These are phyloP conservation scores for Rhodophaea formosa DNA, from an alignment of 2,888 invertebrate genomes.

Conservation along the genomic window DNA sequence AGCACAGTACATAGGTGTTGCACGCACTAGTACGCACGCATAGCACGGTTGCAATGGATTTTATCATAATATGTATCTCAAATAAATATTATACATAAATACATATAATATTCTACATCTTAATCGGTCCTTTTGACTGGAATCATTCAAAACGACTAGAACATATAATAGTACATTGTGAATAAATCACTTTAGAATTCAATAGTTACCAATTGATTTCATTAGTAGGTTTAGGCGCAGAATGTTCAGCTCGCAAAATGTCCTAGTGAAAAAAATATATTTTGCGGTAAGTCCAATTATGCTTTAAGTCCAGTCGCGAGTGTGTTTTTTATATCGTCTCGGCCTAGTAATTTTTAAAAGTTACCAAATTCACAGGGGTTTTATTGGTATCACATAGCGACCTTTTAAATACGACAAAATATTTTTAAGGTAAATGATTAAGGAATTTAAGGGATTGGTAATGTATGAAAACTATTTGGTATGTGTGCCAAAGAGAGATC, in stretches of 20 bases:
- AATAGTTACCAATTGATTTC: neutral
- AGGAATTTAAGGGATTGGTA: neutral
- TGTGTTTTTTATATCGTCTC: too few relatives aligned
- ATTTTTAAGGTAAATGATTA: too few relatives aligned
- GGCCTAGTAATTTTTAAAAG: too few relatives aligned
- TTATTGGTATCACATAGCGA: too few relatives aligned
- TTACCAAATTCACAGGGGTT: too few relatives aligned
- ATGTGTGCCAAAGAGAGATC: too few relatives aligned
- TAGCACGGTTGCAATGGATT: constrained; percentile 16
- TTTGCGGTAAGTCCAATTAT: neutral
- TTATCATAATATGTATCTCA: constrained; percentile 4
- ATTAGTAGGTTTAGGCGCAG: neutral
- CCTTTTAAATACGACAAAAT: too few relatives aligned
- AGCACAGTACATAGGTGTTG: constrained; percentile 16
- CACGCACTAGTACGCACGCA: constrained; percentile 20
- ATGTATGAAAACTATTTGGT: neutral
- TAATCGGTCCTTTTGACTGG: constrained; percentile 4
- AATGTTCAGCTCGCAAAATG: neutral
- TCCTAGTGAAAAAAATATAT: neutral
- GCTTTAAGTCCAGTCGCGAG: too few relatives aligned
- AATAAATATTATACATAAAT: constrained; percentile 6
- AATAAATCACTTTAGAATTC: constrained; percentile 7
- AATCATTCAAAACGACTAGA: neutral
- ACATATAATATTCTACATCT: neutral
- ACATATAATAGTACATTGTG: constrained; percentile 2